Base-by-base conservation (phyloP, 2,888 invertebrate species). In the Geophilus truncorum region DNA sequence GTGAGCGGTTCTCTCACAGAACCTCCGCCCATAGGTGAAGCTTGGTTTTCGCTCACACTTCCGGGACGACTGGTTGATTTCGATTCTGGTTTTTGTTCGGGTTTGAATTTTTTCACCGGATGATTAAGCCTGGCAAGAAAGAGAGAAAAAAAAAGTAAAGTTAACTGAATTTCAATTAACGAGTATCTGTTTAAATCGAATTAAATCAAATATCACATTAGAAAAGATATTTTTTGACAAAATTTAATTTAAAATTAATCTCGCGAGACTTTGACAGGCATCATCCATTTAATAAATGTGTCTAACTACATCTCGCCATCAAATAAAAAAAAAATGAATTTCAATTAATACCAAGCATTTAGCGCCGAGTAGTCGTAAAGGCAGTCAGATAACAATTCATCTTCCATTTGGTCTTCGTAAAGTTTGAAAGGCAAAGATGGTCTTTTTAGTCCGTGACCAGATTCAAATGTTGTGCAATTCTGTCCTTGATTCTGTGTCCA, bases 311-410 rank as follows among this genome's bases (percentile, higher is more conserved):
- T 70, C 70, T 70, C 70, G 70, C 70, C 32, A 3, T 23, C 32
- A 0, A 21, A n/a, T 28, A 1, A 4, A 21, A 1, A 6, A 23
- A 12, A 10, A 10, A 30, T 75, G 3, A 25, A 25, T 75, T 32
- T 30, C 1, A 32, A 34, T 32, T 0, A 21, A 77, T 86, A 94
- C 96, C 95, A 96, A 70, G 93, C 93, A 86, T 93, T 91, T 84
- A 94, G 90, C 84, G 92, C 92, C 84, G 94, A 91, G 89, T 95
- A 96, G 88, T 97, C 96, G 88, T 97, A 97, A 23, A 97, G 90
- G 88, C 93, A 91, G 84, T 93, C 92, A 83, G 93, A 90, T 80
- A 82, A 83, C 81, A 92, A 91, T 86, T 96, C 95, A 84, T 94
- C 94, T 30, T 92, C 91, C 80, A 93, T 90, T 84, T 92, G 92